phyloP scores from a whole-genome alignment of 2,113 vertebrate species.

The Parotia lawesii region DNA sequence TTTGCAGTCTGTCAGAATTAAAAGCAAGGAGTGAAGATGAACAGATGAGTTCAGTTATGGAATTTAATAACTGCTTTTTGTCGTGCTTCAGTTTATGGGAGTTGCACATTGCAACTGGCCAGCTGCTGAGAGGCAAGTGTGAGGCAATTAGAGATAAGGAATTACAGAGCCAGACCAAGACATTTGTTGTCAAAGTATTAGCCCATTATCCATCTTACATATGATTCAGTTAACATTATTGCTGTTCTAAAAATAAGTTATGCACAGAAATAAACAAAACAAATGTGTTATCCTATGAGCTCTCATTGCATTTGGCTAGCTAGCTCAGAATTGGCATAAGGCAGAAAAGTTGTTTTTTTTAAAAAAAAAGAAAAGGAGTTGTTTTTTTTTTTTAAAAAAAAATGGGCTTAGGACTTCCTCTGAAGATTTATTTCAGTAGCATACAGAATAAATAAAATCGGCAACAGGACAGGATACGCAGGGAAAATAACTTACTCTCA shows the following conservation, averaged over 20 bases:
- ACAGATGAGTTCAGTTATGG: background rate
- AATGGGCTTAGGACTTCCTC: background rate
- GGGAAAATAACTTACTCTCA: background rate
- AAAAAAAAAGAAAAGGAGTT: background rate
- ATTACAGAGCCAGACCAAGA: background rate
- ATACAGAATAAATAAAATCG: background rate
- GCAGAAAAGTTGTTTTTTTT: background rate
- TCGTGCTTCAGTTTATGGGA: background rate
- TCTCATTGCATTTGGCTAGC: background rate
- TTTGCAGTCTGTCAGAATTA: background rate
- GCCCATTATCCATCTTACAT: background rate
- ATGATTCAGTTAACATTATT: background rate
- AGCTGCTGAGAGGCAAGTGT: background rate
- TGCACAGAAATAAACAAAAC: background rate
- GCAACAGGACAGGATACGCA: background rate
- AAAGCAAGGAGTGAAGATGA: background rate
- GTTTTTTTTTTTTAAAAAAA: background rate
- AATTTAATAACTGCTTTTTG: background rate
- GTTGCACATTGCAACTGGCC: background rate
- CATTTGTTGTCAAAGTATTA: background rate
- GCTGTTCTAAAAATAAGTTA: conserved; percentile 11
- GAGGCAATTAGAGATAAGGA: background rate
- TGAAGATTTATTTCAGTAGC: background rate
- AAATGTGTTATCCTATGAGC: background rate
- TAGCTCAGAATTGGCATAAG: background rate